Base-by-base conservation (phyloP, 2,797 vertebrate genomes). In the Urocyon cinereoargenteus region DNA sequence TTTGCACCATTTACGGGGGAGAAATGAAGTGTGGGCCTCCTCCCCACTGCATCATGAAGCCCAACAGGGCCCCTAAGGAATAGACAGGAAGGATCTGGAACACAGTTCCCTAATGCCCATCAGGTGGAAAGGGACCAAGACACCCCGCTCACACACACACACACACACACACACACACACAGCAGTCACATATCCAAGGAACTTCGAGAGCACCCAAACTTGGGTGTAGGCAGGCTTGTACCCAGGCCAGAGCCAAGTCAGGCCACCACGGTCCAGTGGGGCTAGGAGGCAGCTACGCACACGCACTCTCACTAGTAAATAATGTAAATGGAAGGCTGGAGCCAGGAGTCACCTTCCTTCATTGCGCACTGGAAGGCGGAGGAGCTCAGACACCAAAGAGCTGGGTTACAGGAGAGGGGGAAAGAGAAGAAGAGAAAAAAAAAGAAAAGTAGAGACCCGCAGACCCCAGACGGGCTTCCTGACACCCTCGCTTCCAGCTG, bases 301-400 rank as follows among this genome's bases (percentile, higher is more conserved):
- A 62, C 64, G 34, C 55, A 49, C 9, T 34, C 64, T 82, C 75
- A 24, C 45, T 86, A 51, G 90, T 87, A 86, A 86, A 96, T 86
- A 94, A 94, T 87, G 70, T 64, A 94, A 73, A 31, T 6, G 49
- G 6, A 72, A 91, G 55, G 19, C 16, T 3, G 40, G 49, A 83
- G 85, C 40, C 73, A 53, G 88, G 19, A 86, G 87, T 93, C 91
- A 92, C 92, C 78, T 92, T 96, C 97, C 92, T 97, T 97, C 96
- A 89, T 91, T 82, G 59, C 62, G 55, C 92, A 77, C 62, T 79
- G 86, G 26, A 91, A 70, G 53, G 53, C 57, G 59, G 40, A 79
- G 82, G 26, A 53, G 45, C 61, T 87, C 79, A 78, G 26, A 78
- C 95, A 81, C 86, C 95, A 3, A 57, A 94, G 55, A 95, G 57